phyloP scores from a whole-genome alignment of 2,888 invertebrate species.

The Cephus rjabovi region DNA sequence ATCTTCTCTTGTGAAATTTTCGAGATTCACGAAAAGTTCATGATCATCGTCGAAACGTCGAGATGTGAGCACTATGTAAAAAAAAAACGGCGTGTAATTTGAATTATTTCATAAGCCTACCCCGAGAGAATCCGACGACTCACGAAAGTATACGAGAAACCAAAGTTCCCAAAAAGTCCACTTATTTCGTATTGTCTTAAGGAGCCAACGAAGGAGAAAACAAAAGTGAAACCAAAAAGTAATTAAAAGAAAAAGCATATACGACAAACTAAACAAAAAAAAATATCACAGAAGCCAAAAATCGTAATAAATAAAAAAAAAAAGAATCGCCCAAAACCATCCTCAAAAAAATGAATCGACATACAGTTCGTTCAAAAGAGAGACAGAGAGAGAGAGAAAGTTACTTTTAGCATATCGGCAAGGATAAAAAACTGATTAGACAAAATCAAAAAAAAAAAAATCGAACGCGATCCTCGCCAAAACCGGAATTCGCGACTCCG shows the following conservation, averaged over 20 bases:
- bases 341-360: neutral
- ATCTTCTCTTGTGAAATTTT: constrained; percentile 4
- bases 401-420: constrained; percentile 50
- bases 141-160: constrained; percentile 61
- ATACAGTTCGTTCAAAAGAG: constrained; percentile 3
- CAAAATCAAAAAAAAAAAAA: neutral
- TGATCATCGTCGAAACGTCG: constrained; percentile 8
- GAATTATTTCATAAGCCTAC: constrained; percentile 55
- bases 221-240: neutral
- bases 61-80: constrained; percentile 4
- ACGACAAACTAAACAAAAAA: neutral
- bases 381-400: constrained; percentile 31
- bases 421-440: constrained; percentile 18
- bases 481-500: constrained; percentile 3
- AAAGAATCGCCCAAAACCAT: neutral
- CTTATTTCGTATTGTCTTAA: constrained; percentile 15
- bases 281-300: neutral
- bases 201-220: neutral
- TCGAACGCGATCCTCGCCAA: constrained; percentile 3
- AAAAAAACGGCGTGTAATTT: constrained; percentile 33
- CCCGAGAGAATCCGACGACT: constrained; percentile 51
- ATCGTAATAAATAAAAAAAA: neutral
- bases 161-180: constrained; percentile 39
- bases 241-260: constrained; percentile 2
- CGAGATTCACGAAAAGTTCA: neutral